These are phyloP conservation scores for Phenacoccus solenopsis DNA, from an alignment of 1,140 invertebrate species.

Conservation along the genomic window DNA sequence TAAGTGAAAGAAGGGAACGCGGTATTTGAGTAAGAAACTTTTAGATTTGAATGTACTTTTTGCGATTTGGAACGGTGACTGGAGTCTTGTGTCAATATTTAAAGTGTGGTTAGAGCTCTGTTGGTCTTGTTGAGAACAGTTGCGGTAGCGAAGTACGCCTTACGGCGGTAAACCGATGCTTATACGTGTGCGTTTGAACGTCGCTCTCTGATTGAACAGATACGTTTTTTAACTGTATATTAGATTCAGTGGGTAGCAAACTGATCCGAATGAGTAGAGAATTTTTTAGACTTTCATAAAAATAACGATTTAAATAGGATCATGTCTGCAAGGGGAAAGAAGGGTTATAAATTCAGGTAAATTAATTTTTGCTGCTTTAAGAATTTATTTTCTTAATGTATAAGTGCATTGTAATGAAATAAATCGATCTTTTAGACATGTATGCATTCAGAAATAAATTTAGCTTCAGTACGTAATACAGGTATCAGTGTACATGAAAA, in stretches of 20 bases:
- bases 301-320: too few relatives aligned
- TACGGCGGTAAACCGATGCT: constrained; percentile 9
- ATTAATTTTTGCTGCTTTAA: too few relatives aligned
- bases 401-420: too few relatives aligned
- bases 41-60: constrained; percentile 13
- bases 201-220: not conserved
- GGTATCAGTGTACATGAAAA: too few relatives aligned
- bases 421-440: too few relatives aligned
- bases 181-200: not conserved
- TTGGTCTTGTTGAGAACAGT: not conserved
- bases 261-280: too few relatives aligned
- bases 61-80: constrained; percentile 9
- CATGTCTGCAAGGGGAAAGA: too few relatives aligned
- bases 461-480: too few relatives aligned
- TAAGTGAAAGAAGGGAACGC: not conserved
- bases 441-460: too few relatives aligned
- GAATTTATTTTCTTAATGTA: too few relatives aligned
- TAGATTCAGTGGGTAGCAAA: not conserved
- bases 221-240: not conserved
- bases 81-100: constrained; percentile 14
- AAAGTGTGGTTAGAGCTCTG: constrained; percentile 4
- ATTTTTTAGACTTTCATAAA: too few relatives aligned
- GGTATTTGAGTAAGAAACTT: constrained; percentile 13
- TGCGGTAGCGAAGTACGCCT: not conserved
- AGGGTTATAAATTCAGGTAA: too few relatives aligned